phyloP scores from a whole-genome alignment of 2,888 invertebrate genomes.

The Ennomos erosarius region DNA sequence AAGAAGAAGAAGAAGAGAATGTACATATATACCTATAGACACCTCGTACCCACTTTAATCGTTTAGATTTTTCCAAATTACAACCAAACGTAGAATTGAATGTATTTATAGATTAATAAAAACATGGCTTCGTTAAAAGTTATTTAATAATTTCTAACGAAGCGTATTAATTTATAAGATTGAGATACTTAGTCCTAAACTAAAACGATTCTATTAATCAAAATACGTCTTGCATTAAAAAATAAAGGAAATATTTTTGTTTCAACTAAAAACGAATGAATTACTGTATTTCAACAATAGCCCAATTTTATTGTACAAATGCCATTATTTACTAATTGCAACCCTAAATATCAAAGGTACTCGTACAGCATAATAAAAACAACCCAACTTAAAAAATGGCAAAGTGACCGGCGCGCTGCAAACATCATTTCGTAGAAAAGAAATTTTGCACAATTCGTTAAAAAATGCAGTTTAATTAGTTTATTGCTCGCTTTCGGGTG shows the following conservation, averaged over 20 bases:
- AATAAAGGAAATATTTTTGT: conserved; percentile 2
- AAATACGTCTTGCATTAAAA: too few species aligned
- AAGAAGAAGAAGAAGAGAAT: too few species aligned
- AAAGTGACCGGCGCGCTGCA: conserved; percentile 37
- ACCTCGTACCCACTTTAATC: too few species aligned
- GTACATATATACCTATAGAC: too few species aligned
- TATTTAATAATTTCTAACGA: too few species aligned
- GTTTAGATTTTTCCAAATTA: too few species aligned
- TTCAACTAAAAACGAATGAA: not conserved
- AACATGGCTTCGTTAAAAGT: too few species aligned
- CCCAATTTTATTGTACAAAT: conserved; percentile 30
- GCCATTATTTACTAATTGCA: conserved; percentile 47
- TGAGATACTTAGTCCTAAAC: too few species aligned
- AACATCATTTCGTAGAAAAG: conserved; percentile 68
- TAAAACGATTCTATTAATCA: too few species aligned
- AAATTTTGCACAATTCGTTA: conserved; percentile 71
- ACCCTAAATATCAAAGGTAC: conserved; percentile 48
- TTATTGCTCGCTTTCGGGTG: conserved; percentile 50
- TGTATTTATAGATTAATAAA: too few species aligned
- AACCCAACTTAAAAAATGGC: conserved; percentile 39
- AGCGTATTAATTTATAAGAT: too few species aligned
- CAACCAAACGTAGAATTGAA: too few species aligned
- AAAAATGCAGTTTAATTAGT: conserved; percentile 51
- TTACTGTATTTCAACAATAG: conserved; percentile 10
- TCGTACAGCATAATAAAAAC: conserved; percentile 29